Evolutionary conservation across 1,140 invertebrate genomes (phyloP).

Genomic region (Drosophila paulistorum): DNA sequence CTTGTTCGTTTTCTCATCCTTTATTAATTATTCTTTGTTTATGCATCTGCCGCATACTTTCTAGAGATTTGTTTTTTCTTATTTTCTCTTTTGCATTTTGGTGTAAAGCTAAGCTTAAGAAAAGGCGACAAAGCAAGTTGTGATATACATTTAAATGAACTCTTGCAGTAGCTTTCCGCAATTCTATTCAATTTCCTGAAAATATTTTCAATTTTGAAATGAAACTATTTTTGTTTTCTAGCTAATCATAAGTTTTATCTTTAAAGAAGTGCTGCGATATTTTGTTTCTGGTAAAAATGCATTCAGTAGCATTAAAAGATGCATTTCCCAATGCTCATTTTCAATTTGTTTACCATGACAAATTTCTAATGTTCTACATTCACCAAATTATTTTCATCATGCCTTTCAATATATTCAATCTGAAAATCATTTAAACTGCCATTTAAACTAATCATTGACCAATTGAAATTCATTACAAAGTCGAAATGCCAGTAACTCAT

Average conservation of each 20-base stretch:
- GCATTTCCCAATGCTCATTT: background rate
- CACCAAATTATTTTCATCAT: constrained; percentile 24
- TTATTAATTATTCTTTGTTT: constrained; percentile 74
- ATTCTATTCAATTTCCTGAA: too few relatives aligned
- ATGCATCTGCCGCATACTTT: constrained; percentile 26
- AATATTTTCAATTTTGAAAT: too few relatives aligned
- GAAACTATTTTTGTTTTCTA: too few relatives aligned
- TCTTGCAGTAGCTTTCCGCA: background rate
- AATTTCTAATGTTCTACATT: background rate
- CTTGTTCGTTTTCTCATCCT: background rate
- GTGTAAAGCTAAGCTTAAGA: background rate
- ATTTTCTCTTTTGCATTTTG: background rate
- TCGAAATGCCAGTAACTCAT: background rate
- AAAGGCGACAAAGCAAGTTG: background rate
- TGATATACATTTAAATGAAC: background rate
- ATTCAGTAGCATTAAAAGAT: too few relatives aligned
- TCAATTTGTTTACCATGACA: background rate
- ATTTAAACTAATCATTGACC: constrained; percentile 37
- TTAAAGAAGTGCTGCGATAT: too few relatives aligned
- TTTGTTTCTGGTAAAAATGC: too few relatives aligned
- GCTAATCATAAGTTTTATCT: too few relatives aligned
- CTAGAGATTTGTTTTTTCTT: constrained; percentile 5
- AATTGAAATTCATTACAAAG: constrained; percentile 61
- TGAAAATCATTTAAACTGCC: constrained; percentile 48
- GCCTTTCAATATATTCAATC: constrained; percentile 50